Conservation (phyloP, 2,797 vertebrate species). For the Sternarchorhynchus goeldii region DNA sequence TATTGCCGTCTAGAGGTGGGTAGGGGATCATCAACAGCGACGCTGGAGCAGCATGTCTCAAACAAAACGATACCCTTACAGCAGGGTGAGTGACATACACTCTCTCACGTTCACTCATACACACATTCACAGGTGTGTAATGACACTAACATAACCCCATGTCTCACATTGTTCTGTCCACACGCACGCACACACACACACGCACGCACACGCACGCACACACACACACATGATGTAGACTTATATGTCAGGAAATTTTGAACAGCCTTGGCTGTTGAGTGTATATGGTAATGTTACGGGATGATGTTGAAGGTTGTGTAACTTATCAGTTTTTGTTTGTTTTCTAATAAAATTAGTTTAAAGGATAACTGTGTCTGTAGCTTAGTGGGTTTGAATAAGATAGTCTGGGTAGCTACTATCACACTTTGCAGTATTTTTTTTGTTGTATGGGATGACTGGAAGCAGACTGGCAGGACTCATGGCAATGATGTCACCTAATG, state of each 20-base stretch:
- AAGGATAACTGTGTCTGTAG: neutral
- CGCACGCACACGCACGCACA: too few species aligned
- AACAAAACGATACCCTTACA: slow-evolving; percentile 82
- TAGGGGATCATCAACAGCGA: slow-evolving; percentile 35
- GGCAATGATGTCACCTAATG: slow-evolving; percentile 39
- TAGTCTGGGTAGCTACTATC: neutral
- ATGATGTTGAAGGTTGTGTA: neutral
- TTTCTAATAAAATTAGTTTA: neutral
- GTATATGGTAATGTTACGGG: neutral
- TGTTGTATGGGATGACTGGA: slow-evolving; percentile 35
- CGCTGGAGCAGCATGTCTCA: slow-evolving; percentile 83
- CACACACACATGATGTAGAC: neutral
- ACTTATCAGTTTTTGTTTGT: neutral
- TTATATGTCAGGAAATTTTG: neutral
- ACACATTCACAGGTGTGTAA: neutral
- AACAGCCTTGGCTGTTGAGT: slow-evolving; percentile 2
- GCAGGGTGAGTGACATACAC: slow-evolving; percentile 83
- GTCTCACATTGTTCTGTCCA: neutral
- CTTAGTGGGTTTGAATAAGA: slow-evolving; percentile 4
- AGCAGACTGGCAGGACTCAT: slow-evolving; percentile 37
- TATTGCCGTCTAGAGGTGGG: slow-evolving; percentile 40
- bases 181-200: neutral
- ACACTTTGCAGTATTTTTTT: neutral
- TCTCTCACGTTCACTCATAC: neutral
- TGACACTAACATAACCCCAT: neutral